Conservation (phyloP, 2,113 vertebrate species). For the Prunella fulvescens region DNA sequence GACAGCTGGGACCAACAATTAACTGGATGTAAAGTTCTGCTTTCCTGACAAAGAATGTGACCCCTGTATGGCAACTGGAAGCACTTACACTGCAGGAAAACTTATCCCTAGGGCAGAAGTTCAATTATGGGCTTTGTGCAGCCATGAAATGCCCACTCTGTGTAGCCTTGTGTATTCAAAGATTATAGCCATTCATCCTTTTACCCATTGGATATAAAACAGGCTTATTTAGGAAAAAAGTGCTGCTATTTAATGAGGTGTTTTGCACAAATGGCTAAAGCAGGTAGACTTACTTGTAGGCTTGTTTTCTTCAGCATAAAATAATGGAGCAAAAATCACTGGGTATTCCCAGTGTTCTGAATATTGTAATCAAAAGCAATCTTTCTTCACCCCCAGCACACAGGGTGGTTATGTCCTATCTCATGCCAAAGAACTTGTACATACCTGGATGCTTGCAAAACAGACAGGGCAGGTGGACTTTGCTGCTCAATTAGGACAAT, state of each 20-base stretch:
- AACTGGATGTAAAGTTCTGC: conserved; percentile 27
- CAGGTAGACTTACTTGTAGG: background rate
- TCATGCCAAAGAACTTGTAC: background rate
- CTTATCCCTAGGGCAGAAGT: conserved; percentile 47
- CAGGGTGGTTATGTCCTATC: background rate
- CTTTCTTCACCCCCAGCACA: background rate
- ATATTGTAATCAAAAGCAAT: background rate
- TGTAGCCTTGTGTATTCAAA: background rate
- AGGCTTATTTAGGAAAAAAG: background rate
- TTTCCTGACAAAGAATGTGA: conserved; percentile 25
- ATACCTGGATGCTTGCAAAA: background rate
- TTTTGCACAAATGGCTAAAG: background rate
- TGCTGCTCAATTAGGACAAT: background rate
- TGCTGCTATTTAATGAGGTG: conserved; percentile 1
- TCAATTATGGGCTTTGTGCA: conserved; percentile 45
- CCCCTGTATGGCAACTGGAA: background rate
- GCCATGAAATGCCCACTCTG: conserved; percentile 8
- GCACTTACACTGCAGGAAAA: conserved; percentile 30
- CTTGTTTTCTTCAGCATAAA: background rate
- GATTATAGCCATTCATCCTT: conserved; percentile 32
- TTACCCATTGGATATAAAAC: background rate
- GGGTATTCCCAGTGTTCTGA: background rate
- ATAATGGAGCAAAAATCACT: background rate
- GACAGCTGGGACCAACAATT: conserved; percentile 31
- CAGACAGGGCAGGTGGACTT: background rate